Base-by-base conservation (phyloP, 1,140 invertebrate genomes). In the Drosophila athabasca region DNA sequence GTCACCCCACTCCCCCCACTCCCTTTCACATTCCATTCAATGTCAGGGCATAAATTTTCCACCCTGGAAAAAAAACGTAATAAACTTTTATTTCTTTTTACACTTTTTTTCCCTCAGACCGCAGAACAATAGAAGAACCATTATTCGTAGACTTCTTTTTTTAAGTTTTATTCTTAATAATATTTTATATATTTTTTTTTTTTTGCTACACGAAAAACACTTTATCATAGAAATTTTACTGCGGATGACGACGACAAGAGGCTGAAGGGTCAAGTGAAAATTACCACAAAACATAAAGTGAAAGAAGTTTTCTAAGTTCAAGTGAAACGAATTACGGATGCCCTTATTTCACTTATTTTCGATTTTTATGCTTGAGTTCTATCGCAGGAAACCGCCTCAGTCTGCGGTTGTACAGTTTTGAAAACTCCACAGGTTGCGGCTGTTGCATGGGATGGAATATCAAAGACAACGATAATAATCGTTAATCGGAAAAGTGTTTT, bases 31-130 rank as follows among this genome's bases (percentile, higher is more conserved):
- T 70, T 57, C 50, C 50, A 75, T 78, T 75, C 75, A 78, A 78
- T 78, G 75, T 78, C 72, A 52, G 65, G 11, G 72, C 75, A 78
- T 78, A 78, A 75, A 78, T 78, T 65, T 78, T 78, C 65, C 57
- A 74, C 66, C 71, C 60, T 39, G 35, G 60, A 65, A 70, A 39
- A 67, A 70, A 75, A 78, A 70, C 75, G 66, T 75, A 75, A 78
- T 78, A 78, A 75, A 78, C 75, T 70, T 75, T 77, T 74, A 59
- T 74, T 65, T 65, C 31, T 76, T 72, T 76, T 72, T 76, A 35
- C 72, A 39, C 35, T 39, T 39, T 39, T 39, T 65, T 50, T 8
- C 51, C 3, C 3, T 26, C 4, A 26, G 66, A 74, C 71, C 71
- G 60, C 71, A 75, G 60, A 75, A 78, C 75, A 78, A 78, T 78